Conservation (phyloP, 2,888 invertebrate genomes). For the Allolobophora icterica region DNA sequence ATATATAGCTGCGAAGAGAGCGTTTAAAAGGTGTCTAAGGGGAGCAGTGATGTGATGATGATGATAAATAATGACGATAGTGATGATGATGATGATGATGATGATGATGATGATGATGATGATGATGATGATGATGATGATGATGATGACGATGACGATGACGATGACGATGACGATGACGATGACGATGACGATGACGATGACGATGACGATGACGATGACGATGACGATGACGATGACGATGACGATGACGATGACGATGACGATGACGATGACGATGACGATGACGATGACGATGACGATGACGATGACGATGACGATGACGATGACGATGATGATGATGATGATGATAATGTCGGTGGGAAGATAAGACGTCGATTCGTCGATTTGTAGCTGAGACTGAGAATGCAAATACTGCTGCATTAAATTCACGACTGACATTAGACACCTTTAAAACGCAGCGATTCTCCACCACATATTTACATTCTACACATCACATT, state of each 20-base stretch:
- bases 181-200: background rate
- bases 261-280: slow-evolving; percentile 4
- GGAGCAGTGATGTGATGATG: too few relatives aligned
- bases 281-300: background rate
- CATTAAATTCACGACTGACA: too few relatives aligned
- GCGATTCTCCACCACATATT: too few relatives aligned
- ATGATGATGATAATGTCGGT: slow-evolving; percentile 3
- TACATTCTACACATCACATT: too few relatives aligned
- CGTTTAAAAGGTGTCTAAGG: too few relatives aligned
- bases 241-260: slow-evolving; percentile 12
- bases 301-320: slow-evolving; percentile 2
- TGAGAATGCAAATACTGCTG: too few relatives aligned
- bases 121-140: slow-evolving; percentile 19
- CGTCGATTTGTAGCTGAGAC: too few relatives aligned
- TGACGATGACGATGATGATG: slow-evolving; percentile 2
- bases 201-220: slow-evolving; percentile 2
- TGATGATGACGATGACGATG: slow-evolving; percentile 2
- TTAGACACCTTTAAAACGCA: too few relatives aligned
- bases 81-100: slow-evolving; percentile 19
- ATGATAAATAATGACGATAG: too few relatives aligned
- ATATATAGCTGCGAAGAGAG: too few relatives aligned
- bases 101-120: slow-evolving; percentile 7
- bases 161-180: background rate
- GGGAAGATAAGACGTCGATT: too few relatives aligned
- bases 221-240: slow-evolving; percentile 3